Percentiles rank a stretch among this genome's conserved stretches.
phyloP scores from a whole-genome alignment of 2,113 vertebrate species.

The Acanthisitta chloris region DNA sequence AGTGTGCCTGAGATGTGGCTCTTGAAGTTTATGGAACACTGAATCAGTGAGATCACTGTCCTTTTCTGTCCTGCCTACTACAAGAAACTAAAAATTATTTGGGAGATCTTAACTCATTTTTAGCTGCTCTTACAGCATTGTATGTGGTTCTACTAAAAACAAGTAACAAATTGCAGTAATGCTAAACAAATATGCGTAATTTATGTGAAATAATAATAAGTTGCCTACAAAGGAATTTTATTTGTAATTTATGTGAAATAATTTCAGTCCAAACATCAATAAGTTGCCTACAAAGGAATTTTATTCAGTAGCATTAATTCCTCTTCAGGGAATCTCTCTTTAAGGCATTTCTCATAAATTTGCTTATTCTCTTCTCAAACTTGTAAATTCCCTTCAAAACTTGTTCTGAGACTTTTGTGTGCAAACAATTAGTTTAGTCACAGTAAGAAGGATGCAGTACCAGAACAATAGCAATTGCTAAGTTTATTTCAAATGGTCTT shows the following conservation, averaged over 20 bases:
- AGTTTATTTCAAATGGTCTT: conserved; percentile 51
- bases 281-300: conserved; percentile 37
- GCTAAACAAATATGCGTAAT: not conserved
- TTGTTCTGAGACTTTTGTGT: conserved; percentile 52
- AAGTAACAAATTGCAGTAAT: not conserved
- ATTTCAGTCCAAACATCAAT: conserved; percentile 10
- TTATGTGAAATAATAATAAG: conserved; percentile 6
- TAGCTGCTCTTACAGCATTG: not conserved
- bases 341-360: conserved; percentile 41
- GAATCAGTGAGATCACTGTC: not conserved
- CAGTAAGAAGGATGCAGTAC: conserved; percentile 31
- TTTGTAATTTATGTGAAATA: conserved; percentile 26
- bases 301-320: conserved; percentile 23
- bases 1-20: not conserved
- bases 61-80: not conserved
- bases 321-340: conserved; percentile 39
- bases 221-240: conserved; percentile 28
- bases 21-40: not conserved
- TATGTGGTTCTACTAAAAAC: not conserved
- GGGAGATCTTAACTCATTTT: not conserved
- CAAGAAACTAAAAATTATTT: not conserved
- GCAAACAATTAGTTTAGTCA: conserved; percentile 58
- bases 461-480: conserved; percentile 36
- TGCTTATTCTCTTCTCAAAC: conserved; percentile 45
- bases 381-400: conserved; percentile 56